Evolutionary conservation across 1,140 invertebrate genomes (phyloP).

Genomic region (Nasonia giraulti): DNA sequence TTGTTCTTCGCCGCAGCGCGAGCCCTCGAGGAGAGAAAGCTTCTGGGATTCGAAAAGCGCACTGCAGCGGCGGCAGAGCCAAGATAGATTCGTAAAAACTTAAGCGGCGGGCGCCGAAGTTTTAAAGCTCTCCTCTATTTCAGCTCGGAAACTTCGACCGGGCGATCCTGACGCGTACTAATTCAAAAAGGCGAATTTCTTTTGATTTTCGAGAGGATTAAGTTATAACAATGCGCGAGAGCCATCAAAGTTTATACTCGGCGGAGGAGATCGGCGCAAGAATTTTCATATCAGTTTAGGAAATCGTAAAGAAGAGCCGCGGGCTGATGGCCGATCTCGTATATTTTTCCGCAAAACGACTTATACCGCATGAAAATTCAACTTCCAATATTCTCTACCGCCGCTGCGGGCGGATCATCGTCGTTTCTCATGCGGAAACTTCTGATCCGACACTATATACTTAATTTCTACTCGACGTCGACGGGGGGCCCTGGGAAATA

Average conservation of each 20-base stretch:
- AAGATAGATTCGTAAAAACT: background rate
- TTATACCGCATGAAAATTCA: constrained; percentile 24
- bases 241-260: background rate
- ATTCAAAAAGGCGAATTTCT: no score
- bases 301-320: background rate
- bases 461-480: background rate
- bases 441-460: constrained; percentile 1
- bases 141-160: no score
- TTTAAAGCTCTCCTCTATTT: background rate
- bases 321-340: background rate
- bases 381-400: constrained; percentile 6
- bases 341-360: background rate
- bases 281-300: background rate
- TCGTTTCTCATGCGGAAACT: constrained; percentile 22
- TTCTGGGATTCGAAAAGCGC: background rate
- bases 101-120: background rate
- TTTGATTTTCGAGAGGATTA: no score
- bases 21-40: background rate
- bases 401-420: constrained; percentile 15
- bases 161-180: no score
- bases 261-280: background rate
- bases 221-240: background rate
- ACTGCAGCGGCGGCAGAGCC: background rate
- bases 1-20: constrained; percentile 51
- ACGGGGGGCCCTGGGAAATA: constrained; percentile 49